These are phyloP conservation scores for Amblyteles armatorius DNA, from an alignment of 2,888 invertebrate species.

Conservation along the genomic window DNA sequence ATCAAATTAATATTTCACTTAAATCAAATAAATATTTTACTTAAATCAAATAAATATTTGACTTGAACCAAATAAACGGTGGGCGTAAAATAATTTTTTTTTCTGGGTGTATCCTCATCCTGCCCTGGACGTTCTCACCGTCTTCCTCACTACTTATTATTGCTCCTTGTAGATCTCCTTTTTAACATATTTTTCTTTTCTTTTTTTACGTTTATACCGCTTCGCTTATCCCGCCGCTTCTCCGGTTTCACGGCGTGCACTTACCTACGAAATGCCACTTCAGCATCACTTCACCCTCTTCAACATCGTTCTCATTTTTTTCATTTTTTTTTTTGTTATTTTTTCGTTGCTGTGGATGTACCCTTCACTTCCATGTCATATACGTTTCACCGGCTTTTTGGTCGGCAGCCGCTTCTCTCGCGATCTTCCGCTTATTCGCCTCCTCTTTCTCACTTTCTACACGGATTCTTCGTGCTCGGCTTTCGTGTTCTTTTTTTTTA, in stretches of 20 bases:
- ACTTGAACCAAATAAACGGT: too few species aligned
- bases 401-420: slow-evolving; percentile 16
- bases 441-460: slow-evolving; percentile 8
- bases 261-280: not conserved
- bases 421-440: slow-evolving; percentile 7
- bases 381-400: not conserved
- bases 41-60: too few species aligned
- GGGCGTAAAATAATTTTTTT: too few species aligned
- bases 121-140: slow-evolving; percentile 32
- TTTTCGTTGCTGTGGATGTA: slow-evolving; percentile 2
- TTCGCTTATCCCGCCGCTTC: slow-evolving; percentile 16
- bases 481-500: not conserved
- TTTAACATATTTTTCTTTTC: slow-evolving; percentile 7
- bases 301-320: slow-evolving; percentile 31
- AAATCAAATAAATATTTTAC: too few species aligned
- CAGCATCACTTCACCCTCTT: slow-evolving; percentile 20
- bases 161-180: slow-evolving; percentile 24
- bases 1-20: too few species aligned
- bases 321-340: slow-evolving; percentile 7
- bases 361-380: slow-evolving; percentile 4
- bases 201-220: slow-evolving; percentile 11
- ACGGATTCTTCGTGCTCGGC: not conserved
- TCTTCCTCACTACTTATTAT: slow-evolving; percentile 35
- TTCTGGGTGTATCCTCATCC: slow-evolving; percentile 27
- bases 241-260: slow-evolving; percentile 6